Evolutionary conservation across 1,140 invertebrate genomes (phyloP).

Genomic region (Camponotus pennsylvanicus): DNA sequence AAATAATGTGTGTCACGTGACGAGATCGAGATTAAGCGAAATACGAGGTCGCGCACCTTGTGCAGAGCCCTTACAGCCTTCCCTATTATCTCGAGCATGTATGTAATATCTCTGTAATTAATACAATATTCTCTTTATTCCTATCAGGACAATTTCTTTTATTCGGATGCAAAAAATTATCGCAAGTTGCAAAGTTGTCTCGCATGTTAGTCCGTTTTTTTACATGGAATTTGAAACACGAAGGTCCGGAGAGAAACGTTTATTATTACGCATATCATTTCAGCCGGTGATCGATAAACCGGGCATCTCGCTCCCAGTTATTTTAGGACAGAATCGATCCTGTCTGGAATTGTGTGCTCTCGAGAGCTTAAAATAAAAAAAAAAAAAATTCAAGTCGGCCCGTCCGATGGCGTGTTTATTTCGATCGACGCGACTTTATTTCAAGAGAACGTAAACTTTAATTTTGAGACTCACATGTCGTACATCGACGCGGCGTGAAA

Average conservation of each 20-base stretch:
- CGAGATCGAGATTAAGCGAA: constrained; percentile 53
- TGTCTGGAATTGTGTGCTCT: constrained; percentile 6
- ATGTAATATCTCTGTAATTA: neutral
- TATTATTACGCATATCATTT: constrained; percentile 43
- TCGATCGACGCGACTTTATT: neutral
- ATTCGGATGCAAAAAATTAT: neutral
- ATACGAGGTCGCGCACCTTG: constrained; percentile 44
- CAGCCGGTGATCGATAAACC: constrained; percentile 35
- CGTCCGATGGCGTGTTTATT: neutral
- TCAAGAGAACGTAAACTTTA: neutral
- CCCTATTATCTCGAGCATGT: neutral
- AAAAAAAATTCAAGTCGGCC: neutral
- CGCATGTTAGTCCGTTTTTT: neutral
- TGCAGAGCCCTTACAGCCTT: neutral
- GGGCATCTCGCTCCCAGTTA: constrained; percentile 29
- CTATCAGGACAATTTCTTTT: neutral
- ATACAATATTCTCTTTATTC: too few species aligned
- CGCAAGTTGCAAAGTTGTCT: neutral
- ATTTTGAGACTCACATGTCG: constrained; percentile 64
- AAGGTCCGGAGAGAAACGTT: neutral
- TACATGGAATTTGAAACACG: neutral
- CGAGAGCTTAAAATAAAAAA: constrained; percentile 1
- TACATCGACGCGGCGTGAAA: constrained; percentile 63
- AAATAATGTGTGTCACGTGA: constrained; percentile 38
- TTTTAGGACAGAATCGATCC: constrained; percentile 55